These are phyloP conservation scores for Balearica regulorum DNA, from an alignment of 2,797 vertebrate species.

Conservation along the genomic window DNA sequence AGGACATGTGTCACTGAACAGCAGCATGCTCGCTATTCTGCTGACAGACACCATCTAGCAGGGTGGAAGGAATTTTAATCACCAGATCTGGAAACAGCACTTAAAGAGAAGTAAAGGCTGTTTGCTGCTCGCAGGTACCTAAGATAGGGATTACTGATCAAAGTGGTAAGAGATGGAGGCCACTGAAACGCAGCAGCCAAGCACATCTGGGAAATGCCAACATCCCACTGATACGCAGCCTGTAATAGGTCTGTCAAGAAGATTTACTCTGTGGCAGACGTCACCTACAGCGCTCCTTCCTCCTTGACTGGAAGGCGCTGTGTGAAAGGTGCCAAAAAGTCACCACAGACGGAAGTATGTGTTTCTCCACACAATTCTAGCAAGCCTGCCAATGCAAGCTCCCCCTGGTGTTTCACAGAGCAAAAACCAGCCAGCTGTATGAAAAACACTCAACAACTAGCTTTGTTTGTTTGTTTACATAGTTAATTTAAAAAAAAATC, in stretches of 20 bases:
- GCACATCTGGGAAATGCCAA: not conserved
- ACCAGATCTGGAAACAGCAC: not conserved
- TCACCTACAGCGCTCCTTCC: not conserved
- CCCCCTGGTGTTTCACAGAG: not conserved
- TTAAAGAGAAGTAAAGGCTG: not conserved
- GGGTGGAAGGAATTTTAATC: not conserved
- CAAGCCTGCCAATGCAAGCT: not conserved
- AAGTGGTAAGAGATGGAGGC: not conserved
- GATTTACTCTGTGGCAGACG: not conserved
- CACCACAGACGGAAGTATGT: fast-evolving
- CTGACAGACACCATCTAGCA: not conserved
- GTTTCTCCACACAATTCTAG: not conserved
- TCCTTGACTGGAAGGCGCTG: not conserved
- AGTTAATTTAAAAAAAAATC: not conserved
- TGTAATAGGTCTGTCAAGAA: fast-evolving
- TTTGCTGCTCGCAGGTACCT: not conserved
- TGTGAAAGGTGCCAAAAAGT: not conserved
- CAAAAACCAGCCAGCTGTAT: not conserved
- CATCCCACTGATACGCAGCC: fast-evolving
- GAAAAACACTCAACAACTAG: not conserved
- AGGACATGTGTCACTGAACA: not conserved
- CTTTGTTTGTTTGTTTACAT: not conserved
- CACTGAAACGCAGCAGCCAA: not conserved
- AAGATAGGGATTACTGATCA: not conserved
- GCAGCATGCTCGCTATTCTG: not conserved